phyloP scores from a whole-genome alignment of 1,140 invertebrate species.

The Drosophila ironensis region DNA sequence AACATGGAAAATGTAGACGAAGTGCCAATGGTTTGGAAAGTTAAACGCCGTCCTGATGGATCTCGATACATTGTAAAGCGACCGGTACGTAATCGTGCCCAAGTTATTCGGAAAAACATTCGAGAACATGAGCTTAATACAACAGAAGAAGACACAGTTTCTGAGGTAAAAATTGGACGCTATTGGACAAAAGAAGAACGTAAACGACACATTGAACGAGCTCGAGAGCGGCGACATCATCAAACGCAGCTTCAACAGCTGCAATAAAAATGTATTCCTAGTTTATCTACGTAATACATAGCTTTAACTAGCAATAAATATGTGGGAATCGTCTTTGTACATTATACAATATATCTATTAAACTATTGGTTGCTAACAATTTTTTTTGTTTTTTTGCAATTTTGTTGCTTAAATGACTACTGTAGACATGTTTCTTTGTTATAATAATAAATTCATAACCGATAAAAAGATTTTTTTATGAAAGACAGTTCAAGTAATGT shows the following conservation, averaged over 20 bases:
- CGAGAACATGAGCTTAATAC: constrained; percentile 86
- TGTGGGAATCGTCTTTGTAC: not conserved
- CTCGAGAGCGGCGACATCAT: constrained; percentile 86
- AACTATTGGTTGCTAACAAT: not conserved
- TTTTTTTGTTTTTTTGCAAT: not conserved
- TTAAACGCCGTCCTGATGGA: constrained; percentile 90
- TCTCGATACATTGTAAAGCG: constrained; percentile 90
- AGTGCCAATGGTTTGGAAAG: constrained; percentile 89
- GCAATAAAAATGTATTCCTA: constrained; percentile 10
- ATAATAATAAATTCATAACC: too few species aligned
- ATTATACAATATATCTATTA: not conserved
- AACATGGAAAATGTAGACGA: constrained; percentile 32
- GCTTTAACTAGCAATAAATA: not conserved
- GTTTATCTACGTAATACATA: not conserved
- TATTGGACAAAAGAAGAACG: constrained; percentile 92
- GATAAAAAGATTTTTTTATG: too few species aligned
- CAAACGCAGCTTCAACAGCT: constrained; percentile 74
- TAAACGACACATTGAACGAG: constrained; percentile 88
- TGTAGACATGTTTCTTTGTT: too few species aligned
- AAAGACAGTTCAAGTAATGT: too few species aligned
- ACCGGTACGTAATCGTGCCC: constrained; percentile 87
- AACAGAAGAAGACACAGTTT: constrained; percentile 92
- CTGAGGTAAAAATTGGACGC: constrained; percentile 90
- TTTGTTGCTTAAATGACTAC: too few species aligned
- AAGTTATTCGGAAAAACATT: constrained; percentile 82